Evolutionary conservation across 2,888 invertebrate genomes (phyloP), one percentile per base, ranked within the genome.

Genomic region (Dynastes grantii): DNA sequence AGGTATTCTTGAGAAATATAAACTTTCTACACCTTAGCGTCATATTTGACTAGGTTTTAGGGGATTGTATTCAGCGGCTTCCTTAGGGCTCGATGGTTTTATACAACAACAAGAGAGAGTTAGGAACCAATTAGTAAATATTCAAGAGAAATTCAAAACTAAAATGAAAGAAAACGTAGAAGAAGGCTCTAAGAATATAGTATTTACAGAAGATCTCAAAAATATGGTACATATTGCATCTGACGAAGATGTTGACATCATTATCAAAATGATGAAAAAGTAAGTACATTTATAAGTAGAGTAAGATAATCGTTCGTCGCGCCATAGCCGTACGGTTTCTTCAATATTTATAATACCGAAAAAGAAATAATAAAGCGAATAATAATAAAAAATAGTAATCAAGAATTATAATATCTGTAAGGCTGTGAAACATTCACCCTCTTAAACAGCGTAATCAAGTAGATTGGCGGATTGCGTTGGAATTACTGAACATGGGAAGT

Each of bases 141-240:
- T 93, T 81, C 85, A 90, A 45, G 93, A 93, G 0, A 93, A 92
- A 81, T 96, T 96, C 86, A 91, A 91, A 78, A 83, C 86, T 0
- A 95, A 95, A 89, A 95, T 96, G 95, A 87, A 84, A 11, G 92
- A 93, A 76, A 94, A 92, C 86, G 88, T 92, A 0, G 83, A 88
- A 2, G 89, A 91, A 16, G 88, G 91, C 0, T 87, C 90, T 0
- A 91, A 91, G 80, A 92, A 91, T 82, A 92, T 95, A 91, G 91
- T 96, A 81, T 96, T 96, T 85, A 95, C 96, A 5, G 96, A 96
- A 89, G 96, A 96, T 88, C 89, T 96, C 11, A 96, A 96, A 87
- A 95, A 94, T 86, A 94, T 96, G 92, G 86, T 95, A 3, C 94
- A 96, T 85, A 87, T 96, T 76, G 92, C 92, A 2, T 92, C 94